Evolutionary conservation across 1,140 invertebrate genomes (phyloP), one percentile per base, ranked within the genome.

Genomic region (Oreohelix idahoensis): DNA sequence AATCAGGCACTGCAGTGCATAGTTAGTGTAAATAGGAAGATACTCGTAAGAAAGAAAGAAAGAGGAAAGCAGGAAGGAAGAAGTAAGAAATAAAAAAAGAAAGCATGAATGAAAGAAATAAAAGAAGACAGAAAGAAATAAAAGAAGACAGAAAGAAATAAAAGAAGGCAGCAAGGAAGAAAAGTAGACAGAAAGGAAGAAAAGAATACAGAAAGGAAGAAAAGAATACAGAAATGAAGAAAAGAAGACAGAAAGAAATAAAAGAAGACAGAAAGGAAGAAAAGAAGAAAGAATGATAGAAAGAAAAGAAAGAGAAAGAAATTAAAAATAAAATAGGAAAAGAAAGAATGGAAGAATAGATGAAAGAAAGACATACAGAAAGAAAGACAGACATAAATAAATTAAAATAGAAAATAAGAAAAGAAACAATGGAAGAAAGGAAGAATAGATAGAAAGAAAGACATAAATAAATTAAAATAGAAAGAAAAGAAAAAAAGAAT

Each of bases 171-270:
- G 35, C 0, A n/a, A 79, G 38, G 39, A 66, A 38, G 63, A 66
- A 26, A 66, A 38, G 39, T 13, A 69, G 38, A 79, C 4, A 66
- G 39, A 79, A 63, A 79, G 35, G 29, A 39, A 66, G 51, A 79
- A n/a, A 66, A 39, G 53, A 69, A 49, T 17, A 20, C 4, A 36
- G 35, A 38, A 5, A 79, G 78, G 8, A 29, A 23, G 0, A 66
- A 15, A 42, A 4, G 39, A 66, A 63, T 0, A 79, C 20, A 36
- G 35, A 38, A 15, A 66, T 20, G 36, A 39, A 66, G 51, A 66
- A 15, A 63, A 2, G 29, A 17, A 63, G 38, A 73, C 26, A 17
- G 10, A 80, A n/a, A 39, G 35, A 39, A 5, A 70, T 13, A 49
- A 70, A 45, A 80, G 15, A 35, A 63, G 70, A 45, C 17, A 26